Evolutionary conservation across 2,113 vertebrate species (phyloP), one percentile per base, ranked within the genome.

Genomic region (Porphyrio hochstetteri): DNA sequence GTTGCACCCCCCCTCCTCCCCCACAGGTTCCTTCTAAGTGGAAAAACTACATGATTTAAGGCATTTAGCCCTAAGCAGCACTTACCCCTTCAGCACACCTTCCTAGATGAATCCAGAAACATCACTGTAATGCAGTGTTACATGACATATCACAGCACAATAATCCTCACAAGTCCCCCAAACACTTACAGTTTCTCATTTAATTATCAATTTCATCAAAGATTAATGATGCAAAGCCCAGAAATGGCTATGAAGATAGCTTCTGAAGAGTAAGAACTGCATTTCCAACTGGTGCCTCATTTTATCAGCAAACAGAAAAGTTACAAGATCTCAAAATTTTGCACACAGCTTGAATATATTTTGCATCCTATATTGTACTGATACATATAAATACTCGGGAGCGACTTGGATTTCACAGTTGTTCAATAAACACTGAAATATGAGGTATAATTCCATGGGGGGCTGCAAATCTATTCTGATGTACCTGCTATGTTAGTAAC

Each of bases 91-190:
- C 40, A 46, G 29, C 1, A 3, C 25, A 68, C 31, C 35, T 55
- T 86, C 48, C 57, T 8, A 50, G 31, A 15, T 42, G 71, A 95
- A 94, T 63, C 29, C 55, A 86, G 72, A 88, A 83, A 72, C 24
- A 16, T 86, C 74, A 74, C 10, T 56, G 52, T 61, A 74, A 70
- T 50, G 25, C 33, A 74, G 6, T 29, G 28, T 48, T 75, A 61
- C 3, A 28, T 9, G 77, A 36, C 38, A 56, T 31, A 71, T 6
- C 53, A 63, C 9, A 21, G 44, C 59, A 53, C 13, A 84, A 38
- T 8, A 79, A 42, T 18, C 35, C 48, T 74, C 69, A 64, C 25
- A 42, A 75, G 31, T 42, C 19, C 10, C 24, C 29, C 33, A 35
- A n/a, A 65, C 7, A 3, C 31, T 60, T 17, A 64, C 23, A 76